A percentile compares a stretch with the other conserved stretches of the same genome.
Evolutionary conservation across 1,140 invertebrate genomes (phyloP).

Genomic region (Phymorhynchus buccinoides): DNA sequence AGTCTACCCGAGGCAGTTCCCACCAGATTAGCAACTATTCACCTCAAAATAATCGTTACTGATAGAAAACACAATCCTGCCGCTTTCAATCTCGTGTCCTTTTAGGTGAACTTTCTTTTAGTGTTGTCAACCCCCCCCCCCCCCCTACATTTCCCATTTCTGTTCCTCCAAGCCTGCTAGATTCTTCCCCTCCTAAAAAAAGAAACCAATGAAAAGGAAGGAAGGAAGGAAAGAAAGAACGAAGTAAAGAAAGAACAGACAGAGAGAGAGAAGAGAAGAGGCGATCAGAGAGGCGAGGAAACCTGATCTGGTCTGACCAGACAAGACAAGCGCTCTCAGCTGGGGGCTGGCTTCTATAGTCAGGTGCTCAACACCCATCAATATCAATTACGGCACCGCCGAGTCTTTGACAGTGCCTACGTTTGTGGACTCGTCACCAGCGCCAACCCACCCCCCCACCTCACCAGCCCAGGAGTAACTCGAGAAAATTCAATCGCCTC

Average conservation of each 20-base stretch:
- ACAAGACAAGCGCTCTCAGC: too few species aligned
- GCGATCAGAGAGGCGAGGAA: background rate
- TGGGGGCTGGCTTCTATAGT: slow-evolving; percentile 7
- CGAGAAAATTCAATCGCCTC: slow-evolving; percentile 25
- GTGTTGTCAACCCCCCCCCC: too few species aligned
- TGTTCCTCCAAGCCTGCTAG: background rate
- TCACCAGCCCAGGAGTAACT: background rate
- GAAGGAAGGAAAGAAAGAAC: background rate
- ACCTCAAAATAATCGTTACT: too few species aligned
- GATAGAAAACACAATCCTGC: too few species aligned
- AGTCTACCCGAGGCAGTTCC: too few species aligned
- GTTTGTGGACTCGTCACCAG: slow-evolving; percentile 10
- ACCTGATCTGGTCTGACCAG: background rate
- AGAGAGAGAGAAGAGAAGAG: background rate
- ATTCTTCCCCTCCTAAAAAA: background rate
- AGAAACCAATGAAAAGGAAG: background rate
- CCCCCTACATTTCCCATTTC: too few species aligned
- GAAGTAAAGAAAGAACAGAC: background rate
- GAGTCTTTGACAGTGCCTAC: background rate
- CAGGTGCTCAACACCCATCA: slow-evolving; percentile 1
- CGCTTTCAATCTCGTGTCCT: too few species aligned
- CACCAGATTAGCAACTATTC: too few species aligned
- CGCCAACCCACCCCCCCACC: too few species aligned
- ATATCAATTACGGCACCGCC: slow-evolving; percentile 27
- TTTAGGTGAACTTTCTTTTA: too few species aligned